phyloP scores from a whole-genome alignment of 1,140 invertebrate genomes.

The Pinna nobilis region DNA sequence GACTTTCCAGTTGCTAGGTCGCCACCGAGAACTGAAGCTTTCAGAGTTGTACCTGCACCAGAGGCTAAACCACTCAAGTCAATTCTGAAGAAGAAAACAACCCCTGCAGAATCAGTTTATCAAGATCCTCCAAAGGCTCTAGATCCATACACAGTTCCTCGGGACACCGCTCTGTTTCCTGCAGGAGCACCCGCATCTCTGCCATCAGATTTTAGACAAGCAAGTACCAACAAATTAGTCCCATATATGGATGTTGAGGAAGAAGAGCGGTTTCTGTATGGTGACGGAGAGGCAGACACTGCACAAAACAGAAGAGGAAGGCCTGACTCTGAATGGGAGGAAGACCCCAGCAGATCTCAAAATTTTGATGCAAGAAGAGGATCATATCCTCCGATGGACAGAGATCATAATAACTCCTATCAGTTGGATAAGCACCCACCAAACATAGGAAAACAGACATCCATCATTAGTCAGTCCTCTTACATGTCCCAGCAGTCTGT shows the following conservation, averaged over 20 bases:
- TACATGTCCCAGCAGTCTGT: no score
- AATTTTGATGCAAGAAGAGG: neutral
- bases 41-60: conserved; percentile 6
- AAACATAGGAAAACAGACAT: conserved; percentile 1
- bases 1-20: neutral
- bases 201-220: neutral
- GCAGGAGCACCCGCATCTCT: neutral
- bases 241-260: conserved; percentile 65
- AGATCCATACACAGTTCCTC: neutral
- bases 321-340: neutral
- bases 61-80: conserved; percentile 52
- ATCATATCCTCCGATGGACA: neutral
- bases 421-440: neutral
- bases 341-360: neutral
- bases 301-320: conserved; percentile 16
- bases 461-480: neutral
- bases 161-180: neutral
- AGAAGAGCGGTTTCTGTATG: conserved; percentile 69
- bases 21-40: neutral
- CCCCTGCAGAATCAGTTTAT: neutral
- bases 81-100: conserved; percentile 54
- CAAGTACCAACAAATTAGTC: conserved; percentile 1
- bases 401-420: neutral
- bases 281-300: conserved; percentile 40
- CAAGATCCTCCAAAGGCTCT: neutral